These are phyloP conservation scores for Ardeotis arabs DNA, from an alignment of 2,113 vertebrate species.

Conservation along the genomic window DNA sequence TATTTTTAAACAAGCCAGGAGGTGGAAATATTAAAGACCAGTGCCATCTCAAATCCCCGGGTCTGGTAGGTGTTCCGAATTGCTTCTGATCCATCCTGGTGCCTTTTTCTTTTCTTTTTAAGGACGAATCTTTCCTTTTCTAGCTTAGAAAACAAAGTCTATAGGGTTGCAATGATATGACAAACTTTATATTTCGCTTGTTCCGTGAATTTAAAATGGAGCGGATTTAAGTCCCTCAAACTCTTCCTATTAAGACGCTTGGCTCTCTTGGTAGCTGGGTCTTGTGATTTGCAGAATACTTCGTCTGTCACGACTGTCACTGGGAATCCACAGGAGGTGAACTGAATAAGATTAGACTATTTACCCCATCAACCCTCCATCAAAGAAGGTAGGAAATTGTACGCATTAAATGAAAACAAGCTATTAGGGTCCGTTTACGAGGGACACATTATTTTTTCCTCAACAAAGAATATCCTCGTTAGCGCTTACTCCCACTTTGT, in stretches of 20 bases:
- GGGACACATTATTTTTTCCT: constrained; percentile 62
- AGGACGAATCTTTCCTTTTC: not conserved
- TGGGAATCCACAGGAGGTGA: constrained; percentile 77
- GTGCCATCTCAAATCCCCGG: not conserved
- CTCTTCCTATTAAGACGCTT: not conserved
- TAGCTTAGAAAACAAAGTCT: not conserved
- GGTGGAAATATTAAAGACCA: not conserved
- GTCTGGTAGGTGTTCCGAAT: constrained; percentile 2
- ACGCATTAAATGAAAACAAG: constrained; percentile 73
- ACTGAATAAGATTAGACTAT: constrained; percentile 83
- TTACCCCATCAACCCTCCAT: constrained; percentile 76
- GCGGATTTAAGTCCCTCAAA: constrained; percentile 11
- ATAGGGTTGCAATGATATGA: not conserved
- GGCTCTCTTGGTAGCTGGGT: constrained; percentile 39
- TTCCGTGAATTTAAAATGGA: not conserved
- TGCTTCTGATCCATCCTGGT: not conserved
- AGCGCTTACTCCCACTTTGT: constrained; percentile 53
- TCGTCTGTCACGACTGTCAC: constrained; percentile 73
- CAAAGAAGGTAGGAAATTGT: constrained; percentile 80
- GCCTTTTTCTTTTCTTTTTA: not conserved
- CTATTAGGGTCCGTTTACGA: constrained; percentile 63
- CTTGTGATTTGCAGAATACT: constrained; percentile 75
- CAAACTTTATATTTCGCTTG: not conserved
- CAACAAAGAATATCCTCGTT: constrained; percentile 74
- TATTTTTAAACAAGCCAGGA: not conserved